Base-by-base conservation (phyloP, 2,797 vertebrate species). In the Garrulus glandarius region DNA sequence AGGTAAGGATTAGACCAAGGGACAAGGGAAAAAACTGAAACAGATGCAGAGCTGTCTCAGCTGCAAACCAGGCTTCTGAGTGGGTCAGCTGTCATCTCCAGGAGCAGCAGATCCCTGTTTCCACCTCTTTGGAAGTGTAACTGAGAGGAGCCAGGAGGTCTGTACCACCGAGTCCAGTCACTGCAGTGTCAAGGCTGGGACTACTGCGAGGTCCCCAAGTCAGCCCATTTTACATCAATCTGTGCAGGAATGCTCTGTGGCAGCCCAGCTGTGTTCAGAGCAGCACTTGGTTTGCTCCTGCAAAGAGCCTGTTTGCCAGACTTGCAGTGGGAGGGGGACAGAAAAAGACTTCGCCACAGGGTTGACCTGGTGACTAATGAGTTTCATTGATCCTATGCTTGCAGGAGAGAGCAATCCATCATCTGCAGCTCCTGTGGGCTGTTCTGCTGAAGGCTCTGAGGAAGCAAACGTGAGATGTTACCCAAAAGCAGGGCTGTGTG, bases 351-450 rank as follows among this genome's bases (percentile, higher is more conserved):
- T 87, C 86, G 63, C 69, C 52, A 63, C 32, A 49, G 83, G 80
- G n/a, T 20, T 82, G 83, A 57, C 61, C 82, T 60, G 63, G 10
- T 81, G 56, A 87, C 74, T 97, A 95, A 97, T 64, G 56, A 82
- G 11, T 84, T 90, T 80, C 87, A 84, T 24, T 77, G 92, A 92
- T 95, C 92, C 92, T 97, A 81, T 96, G 87, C 85, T 95, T 95
- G 59, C 96, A 98, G 98, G 96, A 47, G 83, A 72, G 81, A 86
- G 20, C 71, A 70, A 13, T 64, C 61, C n/a, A 60, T 87, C 72
- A 52, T 68, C 87, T 64, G 77, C 92, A 84, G 50, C 76, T 68
- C 67, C 81, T 37, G 67, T 3, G 3, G 74, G 77, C 70, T 83
- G 44, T 69, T 82, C 94, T 84, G 52, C 87, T 50, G 64, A 78